phyloP scores from a whole-genome alignment of 2,797 vertebrate genomes.

The Dermochelys coriacea region DNA sequence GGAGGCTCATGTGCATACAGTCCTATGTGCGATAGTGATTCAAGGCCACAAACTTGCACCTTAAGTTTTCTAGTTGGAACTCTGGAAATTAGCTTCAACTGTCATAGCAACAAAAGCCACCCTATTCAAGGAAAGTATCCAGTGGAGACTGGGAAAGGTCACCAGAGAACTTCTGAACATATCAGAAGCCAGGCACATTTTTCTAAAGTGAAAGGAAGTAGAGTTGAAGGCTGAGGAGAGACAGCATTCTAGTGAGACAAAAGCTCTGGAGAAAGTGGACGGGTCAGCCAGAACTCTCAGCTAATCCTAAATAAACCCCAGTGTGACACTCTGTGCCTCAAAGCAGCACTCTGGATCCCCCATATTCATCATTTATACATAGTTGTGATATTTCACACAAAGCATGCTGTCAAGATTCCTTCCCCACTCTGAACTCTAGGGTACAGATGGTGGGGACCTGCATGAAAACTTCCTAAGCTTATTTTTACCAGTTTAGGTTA shows the following conservation, averaged over 20 bases:
- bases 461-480: too few relatives aligned
- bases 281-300: background rate
- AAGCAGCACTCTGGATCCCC: too few relatives aligned
- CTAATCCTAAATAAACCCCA: background rate
- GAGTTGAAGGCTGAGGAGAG: conserved; percentile 41
- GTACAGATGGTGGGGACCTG: too few relatives aligned
- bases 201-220: conserved; percentile 15
- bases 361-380: too few relatives aligned
- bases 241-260: conserved; percentile 14
- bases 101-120: background rate
- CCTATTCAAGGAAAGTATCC: conserved; percentile 15
- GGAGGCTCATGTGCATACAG: conserved; percentile 21
- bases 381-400: too few relatives aligned
- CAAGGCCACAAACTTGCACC: conserved; percentile 39
- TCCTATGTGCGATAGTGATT: conserved; percentile 13
- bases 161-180: conserved; percentile 31
- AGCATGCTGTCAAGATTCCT: too few relatives aligned
- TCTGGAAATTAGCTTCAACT: conserved; percentile 12
- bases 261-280: conserved; percentile 9
- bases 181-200: background rate
- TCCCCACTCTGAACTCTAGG: too few relatives aligned
- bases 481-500: too few relatives aligned
- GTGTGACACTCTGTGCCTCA: too few relatives aligned
- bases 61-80: conserved; percentile 33
- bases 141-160: conserved; percentile 3